Conservation (phyloP, 2,113 vertebrate genomes). For the Stegostoma tigrinum region DNA sequence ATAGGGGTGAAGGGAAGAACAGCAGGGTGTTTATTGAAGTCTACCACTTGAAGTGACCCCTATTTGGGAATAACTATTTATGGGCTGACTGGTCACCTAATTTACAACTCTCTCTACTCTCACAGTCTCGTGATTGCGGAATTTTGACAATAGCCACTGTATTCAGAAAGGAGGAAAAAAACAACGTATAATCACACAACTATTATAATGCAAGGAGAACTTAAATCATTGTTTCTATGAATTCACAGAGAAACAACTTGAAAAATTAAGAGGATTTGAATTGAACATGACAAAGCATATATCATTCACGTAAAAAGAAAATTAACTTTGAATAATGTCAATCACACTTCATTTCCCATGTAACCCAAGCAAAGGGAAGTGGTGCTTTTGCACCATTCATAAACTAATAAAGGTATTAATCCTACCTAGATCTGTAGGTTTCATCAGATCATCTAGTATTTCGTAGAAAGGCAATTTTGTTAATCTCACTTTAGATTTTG, state of each 20-base stretch:
- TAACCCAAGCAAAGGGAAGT: not conserved
- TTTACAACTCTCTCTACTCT: not conserved
- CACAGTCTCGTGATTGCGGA: not conserved
- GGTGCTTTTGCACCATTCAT: not conserved
- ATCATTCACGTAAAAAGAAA: not conserved
- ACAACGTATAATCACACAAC: not conserved
- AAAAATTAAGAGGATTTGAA: not conserved
- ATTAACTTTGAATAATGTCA: not conserved
- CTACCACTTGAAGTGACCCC: not conserved
- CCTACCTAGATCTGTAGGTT: conserved; percentile 83
- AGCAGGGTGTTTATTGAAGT: not conserved
- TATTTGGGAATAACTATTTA: not conserved
- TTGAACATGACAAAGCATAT: not conserved
- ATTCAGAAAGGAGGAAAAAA: not conserved
- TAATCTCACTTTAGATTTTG: conserved; percentile 69
- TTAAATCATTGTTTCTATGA: conserved; percentile 10
- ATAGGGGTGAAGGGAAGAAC: not conserved
- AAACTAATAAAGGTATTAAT: conserved; percentile 13
- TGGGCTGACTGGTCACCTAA: not conserved
- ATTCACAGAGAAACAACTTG: not conserved
- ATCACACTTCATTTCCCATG: not conserved
- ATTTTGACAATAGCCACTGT: not conserved
- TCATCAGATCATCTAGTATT: conserved; percentile 83
- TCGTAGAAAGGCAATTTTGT: conserved; percentile 92
- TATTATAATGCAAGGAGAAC: not conserved